A percentile compares a stretch with the other conserved stretches of the same genome.
These are phyloP conservation scores for Callyntrura sp. DNA, from an alignment of 2,888 invertebrate species.

Conservation along the genomic window DNA sequence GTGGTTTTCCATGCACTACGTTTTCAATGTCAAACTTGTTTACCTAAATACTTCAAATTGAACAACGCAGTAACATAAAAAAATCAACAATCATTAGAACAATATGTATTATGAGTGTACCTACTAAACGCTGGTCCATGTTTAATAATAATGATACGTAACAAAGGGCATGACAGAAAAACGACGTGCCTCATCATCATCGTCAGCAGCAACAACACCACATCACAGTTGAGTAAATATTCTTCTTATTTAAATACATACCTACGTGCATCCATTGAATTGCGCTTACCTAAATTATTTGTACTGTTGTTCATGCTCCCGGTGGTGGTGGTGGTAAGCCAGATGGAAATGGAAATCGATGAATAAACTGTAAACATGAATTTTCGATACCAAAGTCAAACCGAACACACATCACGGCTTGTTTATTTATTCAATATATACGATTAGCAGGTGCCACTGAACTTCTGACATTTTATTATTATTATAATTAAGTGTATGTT, in stretches of 20 bases:
- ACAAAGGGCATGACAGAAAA: slow-evolving; percentile 27
- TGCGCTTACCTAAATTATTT: not conserved
- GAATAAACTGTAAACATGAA: slow-evolving; percentile 43
- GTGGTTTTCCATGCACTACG: not conserved
- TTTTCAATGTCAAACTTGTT: slow-evolving; percentile 72
- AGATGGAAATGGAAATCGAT: slow-evolving; percentile 23
- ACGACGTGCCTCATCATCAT: not conserved
- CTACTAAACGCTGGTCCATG: slow-evolving; percentile 40
- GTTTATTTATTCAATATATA: slow-evolving; percentile 44
- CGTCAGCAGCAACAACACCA: not conserved
- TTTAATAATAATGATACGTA: slow-evolving; percentile 1
- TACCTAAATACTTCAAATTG: slow-evolving; percentile 64
- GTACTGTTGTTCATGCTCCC: slow-evolving; percentile 16
- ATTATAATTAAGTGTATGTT: slow-evolving; percentile 49
- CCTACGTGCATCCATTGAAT: not conserved
- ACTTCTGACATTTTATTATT: slow-evolving; percentile 55
- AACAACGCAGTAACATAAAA: slow-evolving; percentile 61
- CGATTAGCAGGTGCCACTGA: slow-evolving; percentile 65
- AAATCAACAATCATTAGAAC: slow-evolving; percentile 64
- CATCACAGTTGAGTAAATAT: slow-evolving; percentile 43
- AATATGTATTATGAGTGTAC: slow-evolving; percentile 6
- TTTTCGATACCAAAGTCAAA: slow-evolving; percentile 27
- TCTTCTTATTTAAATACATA: not conserved
- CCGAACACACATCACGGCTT: slow-evolving; percentile 21
- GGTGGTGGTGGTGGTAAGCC: slow-evolving; percentile 23